These are phyloP conservation scores for Opisthograptis luteolata DNA, from an alignment of 2,888 invertebrate genomes.

Conservation along the genomic window DNA sequence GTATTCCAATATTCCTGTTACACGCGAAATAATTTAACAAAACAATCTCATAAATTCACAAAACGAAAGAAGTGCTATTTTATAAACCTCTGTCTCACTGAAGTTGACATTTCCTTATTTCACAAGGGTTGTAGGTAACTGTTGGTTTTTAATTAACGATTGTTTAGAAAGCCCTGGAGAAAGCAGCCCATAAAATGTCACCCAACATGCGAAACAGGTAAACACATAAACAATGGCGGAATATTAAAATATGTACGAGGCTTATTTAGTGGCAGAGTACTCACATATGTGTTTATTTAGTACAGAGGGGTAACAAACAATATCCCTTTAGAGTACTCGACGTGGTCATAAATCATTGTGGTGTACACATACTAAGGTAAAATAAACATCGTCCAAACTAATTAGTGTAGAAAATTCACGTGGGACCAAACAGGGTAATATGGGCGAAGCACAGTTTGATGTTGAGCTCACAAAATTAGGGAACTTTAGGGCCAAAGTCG, in stretches of 20 bases:
- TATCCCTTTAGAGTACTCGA: conserved; percentile 48
- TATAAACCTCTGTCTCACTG: background rate
- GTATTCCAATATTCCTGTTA: too few relatives aligned
- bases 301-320: conserved; percentile 42
- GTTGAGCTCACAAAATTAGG: conserved; percentile 81
- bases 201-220: conserved; percentile 7
- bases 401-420: conserved; percentile 82
- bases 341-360: conserved; percentile 72
- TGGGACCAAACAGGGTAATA: conserved; percentile 79
- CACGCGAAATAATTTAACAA: background rate
- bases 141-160: conserved; percentile 22
- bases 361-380: conserved; percentile 73
- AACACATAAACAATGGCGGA: conserved; percentile 19
- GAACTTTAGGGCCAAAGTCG: conserved; percentile 81
- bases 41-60: background rate
- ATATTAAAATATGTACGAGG: conserved; percentile 34
- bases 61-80: background rate
- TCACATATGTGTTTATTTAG: conserved; percentile 36
- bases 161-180: conserved; percentile 14
- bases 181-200: conserved; percentile 20
- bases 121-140: conserved; percentile 1
- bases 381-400: conserved; percentile 80
- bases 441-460: conserved; percentile 81
- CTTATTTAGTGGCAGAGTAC: conserved; percentile 30
- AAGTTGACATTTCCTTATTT: conserved; percentile 3